A percentile compares a stretch with the other conserved stretches of the same genome.
Evolutionary conservation across 2,113 vertebrate species (phyloP).

Genomic region (Carassius auratus): DNA sequence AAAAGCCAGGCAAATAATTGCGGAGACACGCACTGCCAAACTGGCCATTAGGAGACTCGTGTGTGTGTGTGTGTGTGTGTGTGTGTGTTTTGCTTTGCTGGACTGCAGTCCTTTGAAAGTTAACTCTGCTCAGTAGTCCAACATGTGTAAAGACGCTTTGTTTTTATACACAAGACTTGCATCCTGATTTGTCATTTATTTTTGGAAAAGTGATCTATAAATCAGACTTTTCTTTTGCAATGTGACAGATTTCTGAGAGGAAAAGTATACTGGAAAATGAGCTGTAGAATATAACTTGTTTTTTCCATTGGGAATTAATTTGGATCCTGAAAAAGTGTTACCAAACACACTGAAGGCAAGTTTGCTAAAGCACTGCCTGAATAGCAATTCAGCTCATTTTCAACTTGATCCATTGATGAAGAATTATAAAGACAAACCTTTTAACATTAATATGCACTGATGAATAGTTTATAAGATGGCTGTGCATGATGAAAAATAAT

Average conservation of each 20-base stretch:
- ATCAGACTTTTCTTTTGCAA: not conserved
- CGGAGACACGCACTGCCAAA: conserved; percentile 66
- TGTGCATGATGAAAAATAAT: not conserved
- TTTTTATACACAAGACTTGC: not conserved
- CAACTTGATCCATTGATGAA: not conserved
- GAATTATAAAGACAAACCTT: not conserved
- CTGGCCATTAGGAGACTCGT: conserved; percentile 62
- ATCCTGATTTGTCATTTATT: not conserved
- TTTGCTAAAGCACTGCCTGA: not conserved
- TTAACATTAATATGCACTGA: not conserved
- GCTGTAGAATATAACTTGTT: not conserved
- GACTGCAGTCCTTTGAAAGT: conserved; percentile 46
- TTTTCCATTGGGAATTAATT: not conserved
- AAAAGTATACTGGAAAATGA: not conserved
- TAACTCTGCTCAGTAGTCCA: conserved; percentile 63
- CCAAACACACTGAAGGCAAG: not conserved
- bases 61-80: conserved; percentile 12
- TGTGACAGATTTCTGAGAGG: not conserved
- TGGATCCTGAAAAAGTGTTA: not conserved
- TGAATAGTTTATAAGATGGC: not conserved
- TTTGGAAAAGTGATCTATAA: not conserved
- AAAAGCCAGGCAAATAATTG: conserved; percentile 62
- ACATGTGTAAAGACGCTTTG: conserved; percentile 39
- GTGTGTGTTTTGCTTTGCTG: conserved; percentile 34
- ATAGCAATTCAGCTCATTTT: not conserved